Evolutionary conservation across 2,113 vertebrate species (phyloP).

Genomic region (Erinaceus europaeus): DNA sequence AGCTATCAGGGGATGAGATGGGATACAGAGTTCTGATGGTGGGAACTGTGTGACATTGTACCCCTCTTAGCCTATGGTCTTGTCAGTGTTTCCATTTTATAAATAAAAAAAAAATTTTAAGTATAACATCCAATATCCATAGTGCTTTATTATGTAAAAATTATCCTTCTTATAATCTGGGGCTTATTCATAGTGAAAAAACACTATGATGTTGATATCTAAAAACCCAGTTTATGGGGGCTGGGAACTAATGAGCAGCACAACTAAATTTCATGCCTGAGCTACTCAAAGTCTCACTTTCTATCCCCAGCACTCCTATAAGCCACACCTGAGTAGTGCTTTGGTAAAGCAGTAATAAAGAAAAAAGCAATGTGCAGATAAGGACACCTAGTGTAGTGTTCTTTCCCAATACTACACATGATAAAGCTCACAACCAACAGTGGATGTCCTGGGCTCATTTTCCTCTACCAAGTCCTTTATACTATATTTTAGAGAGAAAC

Average conservation of each 20-base stretch:
- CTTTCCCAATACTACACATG: not conserved
- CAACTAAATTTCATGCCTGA: too few relatives aligned
- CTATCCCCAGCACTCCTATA: too few relatives aligned
- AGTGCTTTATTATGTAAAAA: slow-evolving; percentile 13
- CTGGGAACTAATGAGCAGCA: not conserved
- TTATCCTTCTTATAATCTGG: not conserved
- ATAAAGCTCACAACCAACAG: not conserved
- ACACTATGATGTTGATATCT: not conserved
- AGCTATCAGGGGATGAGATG: too few relatives aligned
- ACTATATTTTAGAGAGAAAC: not conserved
- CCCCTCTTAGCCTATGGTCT: too few relatives aligned
- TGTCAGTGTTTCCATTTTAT: too few relatives aligned
- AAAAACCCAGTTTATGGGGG: not conserved
- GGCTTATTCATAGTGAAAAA: slow-evolving; percentile 21
- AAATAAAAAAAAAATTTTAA: too few relatives aligned
- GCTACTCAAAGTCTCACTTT: too few relatives aligned
- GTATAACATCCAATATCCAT: not conserved
- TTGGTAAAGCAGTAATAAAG: too few relatives aligned
- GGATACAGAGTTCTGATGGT: too few relatives aligned
- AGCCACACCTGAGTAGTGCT: too few relatives aligned
- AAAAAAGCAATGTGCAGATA: too few relatives aligned
- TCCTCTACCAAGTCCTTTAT: not conserved
- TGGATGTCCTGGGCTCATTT: not conserved
- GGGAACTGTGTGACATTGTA: too few relatives aligned
- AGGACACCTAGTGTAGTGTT: not conserved